Conservation (phyloP, 2,797 vertebrate genomes). For the Xiphophorus birchmanni region DNA sequence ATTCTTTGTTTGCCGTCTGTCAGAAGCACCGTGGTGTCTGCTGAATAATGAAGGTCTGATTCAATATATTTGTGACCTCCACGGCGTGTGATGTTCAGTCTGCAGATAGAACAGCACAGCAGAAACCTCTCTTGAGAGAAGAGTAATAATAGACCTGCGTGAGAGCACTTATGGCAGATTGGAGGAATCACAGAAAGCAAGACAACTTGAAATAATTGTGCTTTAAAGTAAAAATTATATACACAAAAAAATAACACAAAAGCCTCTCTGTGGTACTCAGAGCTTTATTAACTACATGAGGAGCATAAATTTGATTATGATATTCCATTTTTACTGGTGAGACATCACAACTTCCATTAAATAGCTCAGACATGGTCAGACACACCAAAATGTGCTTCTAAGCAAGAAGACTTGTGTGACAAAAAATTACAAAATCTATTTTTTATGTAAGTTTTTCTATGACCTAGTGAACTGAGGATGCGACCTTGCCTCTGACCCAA, state of each 20-base stretch:
- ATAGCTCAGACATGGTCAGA: background rate
- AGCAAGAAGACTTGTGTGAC: background rate
- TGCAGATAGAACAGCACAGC: background rate
- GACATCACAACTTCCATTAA: background rate
- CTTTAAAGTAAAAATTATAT: background rate
- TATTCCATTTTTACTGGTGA: background rate
- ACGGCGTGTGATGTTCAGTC: conserved; percentile 15
- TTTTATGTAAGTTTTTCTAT: background rate
- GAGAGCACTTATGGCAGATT: background rate
- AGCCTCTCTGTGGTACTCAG: too few species aligned
- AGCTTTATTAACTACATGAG: background rate
- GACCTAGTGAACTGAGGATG: background rate
- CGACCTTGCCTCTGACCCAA: background rate
- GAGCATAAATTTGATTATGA: background rate
- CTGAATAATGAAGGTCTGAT: conserved; percentile 23
- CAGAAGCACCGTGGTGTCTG: background rate
- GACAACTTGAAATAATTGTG: background rate
- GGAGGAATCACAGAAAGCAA: background rate
- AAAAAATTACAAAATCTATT: background rate
- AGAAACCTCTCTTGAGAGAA: conserved; percentile 19
- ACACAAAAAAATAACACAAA: background rate
- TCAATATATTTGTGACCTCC: conserved; percentile 40
- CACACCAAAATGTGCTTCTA: background rate
- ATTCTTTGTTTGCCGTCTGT: conserved; percentile 25
- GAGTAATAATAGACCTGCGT: conserved; percentile 1